These are phyloP conservation scores for Montipora efflorescens DNA, from an alignment of 64 coral and sea anemone genomes.

Conservation along the genomic window DNA sequence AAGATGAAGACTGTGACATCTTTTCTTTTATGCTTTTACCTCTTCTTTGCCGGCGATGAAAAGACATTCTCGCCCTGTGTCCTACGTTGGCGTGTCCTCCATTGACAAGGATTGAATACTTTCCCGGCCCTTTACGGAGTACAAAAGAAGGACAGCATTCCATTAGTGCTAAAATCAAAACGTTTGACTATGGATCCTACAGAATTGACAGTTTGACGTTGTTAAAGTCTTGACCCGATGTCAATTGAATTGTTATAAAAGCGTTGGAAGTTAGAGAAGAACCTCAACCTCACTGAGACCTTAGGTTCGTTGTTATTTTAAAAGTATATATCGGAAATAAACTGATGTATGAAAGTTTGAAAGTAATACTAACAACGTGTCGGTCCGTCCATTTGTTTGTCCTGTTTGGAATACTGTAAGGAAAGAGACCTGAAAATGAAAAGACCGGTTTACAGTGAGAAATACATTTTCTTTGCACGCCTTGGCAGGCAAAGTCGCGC, in stretches of 20 bases:
- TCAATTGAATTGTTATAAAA: too few relatives aligned
- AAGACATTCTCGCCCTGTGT: background rate
- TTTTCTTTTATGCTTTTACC: background rate
- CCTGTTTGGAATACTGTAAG: background rate
- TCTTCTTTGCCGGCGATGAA: background rate
- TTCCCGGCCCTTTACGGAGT: background rate
- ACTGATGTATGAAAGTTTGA: too few relatives aligned
- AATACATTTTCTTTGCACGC: too few relatives aligned
- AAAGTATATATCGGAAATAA: too few relatives aligned
- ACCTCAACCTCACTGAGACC: too few relatives aligned
- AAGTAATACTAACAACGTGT: background rate
- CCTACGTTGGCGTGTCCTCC: conserved; percentile 12
- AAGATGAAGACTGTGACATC: background rate
- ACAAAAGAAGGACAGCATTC: background rate
- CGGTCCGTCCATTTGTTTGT: background rate
- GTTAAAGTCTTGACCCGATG: too few relatives aligned
- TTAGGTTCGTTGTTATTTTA: too few relatives aligned
- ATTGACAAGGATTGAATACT: background rate
- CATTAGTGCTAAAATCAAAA: too few relatives aligned
- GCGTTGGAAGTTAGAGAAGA: too few relatives aligned
- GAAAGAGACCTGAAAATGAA: background rate
- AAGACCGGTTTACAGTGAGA: background rate
- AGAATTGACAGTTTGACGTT: too few relatives aligned
- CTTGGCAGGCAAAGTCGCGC: too few relatives aligned
- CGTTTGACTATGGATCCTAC: too few relatives aligned